Evolutionary conservation across 2,888 invertebrate genomes (phyloP).

Genomic region (Sisyra nigra): DNA sequence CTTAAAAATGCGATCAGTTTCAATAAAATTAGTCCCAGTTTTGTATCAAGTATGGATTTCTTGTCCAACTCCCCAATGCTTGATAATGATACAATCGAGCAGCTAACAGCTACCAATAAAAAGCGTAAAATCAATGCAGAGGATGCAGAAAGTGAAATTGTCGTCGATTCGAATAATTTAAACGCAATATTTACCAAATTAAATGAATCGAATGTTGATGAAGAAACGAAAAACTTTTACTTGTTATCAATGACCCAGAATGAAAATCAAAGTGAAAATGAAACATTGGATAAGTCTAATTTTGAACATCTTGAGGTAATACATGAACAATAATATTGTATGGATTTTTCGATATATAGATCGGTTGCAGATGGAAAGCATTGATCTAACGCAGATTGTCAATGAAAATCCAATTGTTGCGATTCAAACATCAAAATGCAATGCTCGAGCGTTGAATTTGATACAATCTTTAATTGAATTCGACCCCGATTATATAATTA

Average conservation of each 20-base stretch:
- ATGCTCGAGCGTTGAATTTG: slow-evolving; percentile 53
- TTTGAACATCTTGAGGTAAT: too few species aligned
- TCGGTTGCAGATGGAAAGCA: slow-evolving; percentile 50
- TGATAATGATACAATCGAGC: slow-evolving; percentile 10
- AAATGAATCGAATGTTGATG: slow-evolving; percentile 28
- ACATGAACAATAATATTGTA: too few species aligned
- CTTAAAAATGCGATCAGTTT: slow-evolving; percentile 37
- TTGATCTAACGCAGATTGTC: slow-evolving; percentile 47
- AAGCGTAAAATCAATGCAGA: slow-evolving; percentile 17
- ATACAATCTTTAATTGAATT: slow-evolving; percentile 48
- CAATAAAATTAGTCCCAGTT: slow-evolving; percentile 37
- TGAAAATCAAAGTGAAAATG: slow-evolving; percentile 3
- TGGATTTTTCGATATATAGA: too few species aligned
- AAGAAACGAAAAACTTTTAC: slow-evolving; percentile 42
- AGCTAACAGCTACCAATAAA: slow-evolving; percentile 10
- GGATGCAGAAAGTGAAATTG: slow-evolving; percentile 16
- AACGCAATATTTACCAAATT: slow-evolving; percentile 16
- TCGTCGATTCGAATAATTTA: slow-evolving; percentile 19
- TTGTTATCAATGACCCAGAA: slow-evolving; percentile 51
- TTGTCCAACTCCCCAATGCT: not conserved
- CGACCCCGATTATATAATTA: slow-evolving; percentile 66
- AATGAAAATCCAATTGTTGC: slow-evolving; percentile 48
- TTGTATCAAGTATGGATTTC: slow-evolving; percentile 19
- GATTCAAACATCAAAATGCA: slow-evolving; percentile 64
- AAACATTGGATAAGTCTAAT: too few species aligned